A percentile compares a stretch with the other conserved stretches of the same genome.
These are phyloP conservation scores for Fragum sueziense DNA, from an alignment of 2,888 invertebrate species.

Conservation along the genomic window DNA sequence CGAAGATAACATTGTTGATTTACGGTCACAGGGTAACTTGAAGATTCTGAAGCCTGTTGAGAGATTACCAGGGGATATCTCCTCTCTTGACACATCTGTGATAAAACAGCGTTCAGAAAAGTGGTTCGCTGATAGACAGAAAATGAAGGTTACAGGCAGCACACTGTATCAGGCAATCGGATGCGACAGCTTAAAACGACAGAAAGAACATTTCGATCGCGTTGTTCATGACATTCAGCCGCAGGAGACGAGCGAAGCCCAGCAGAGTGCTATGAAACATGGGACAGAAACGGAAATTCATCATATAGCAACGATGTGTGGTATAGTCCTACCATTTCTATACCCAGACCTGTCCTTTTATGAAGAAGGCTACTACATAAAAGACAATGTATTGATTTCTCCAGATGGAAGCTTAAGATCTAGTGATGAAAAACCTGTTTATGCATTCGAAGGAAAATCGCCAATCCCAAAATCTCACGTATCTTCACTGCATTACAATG, in stretches of 20 bases:
- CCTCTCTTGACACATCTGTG: neutral
- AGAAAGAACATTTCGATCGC: slow-evolving; percentile 3
- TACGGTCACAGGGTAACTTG: neutral
- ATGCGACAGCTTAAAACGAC: neutral
- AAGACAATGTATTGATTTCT: neutral
- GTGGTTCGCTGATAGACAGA: neutral
- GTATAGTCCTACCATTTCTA: slow-evolving; percentile 3
- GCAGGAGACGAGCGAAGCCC: neutral
- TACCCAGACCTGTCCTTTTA: neutral
- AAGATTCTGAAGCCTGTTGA: neutral
- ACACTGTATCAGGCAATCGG: neutral
- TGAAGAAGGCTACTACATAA: neutral
- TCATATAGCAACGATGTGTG: slow-evolving; percentile 7
- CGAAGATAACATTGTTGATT: neutral
- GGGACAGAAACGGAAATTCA: slow-evolving; percentile 11
- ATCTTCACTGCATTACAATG: neutral
- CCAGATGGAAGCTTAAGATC: slow-evolving; percentile 2
- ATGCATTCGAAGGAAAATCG: slow-evolving; percentile 9
- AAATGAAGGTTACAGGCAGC: slow-evolving; percentile 4
- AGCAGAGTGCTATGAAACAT: slow-evolving; percentile 5
- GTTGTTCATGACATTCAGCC: neutral
- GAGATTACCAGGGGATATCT: neutral
- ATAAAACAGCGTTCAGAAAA: neutral
- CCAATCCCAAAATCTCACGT: neutral
- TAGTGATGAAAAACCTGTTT: neutral